Evolutionary conservation across 2,113 vertebrate species (phyloP), one percentile per base, ranked within the genome.

Genomic region (Mobula birostris): DNA sequence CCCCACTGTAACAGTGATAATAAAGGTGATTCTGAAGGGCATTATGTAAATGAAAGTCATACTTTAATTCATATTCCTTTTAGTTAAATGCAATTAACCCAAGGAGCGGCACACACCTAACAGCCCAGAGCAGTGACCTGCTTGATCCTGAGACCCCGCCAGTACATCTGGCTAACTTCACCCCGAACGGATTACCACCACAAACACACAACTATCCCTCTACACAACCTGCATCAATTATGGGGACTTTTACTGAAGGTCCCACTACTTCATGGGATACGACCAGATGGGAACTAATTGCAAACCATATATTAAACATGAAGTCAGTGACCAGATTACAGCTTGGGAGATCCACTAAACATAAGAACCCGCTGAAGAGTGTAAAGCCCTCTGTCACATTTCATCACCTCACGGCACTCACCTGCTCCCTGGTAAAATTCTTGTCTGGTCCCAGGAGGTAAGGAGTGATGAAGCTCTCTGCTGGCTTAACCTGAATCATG

Each of bases 381-480:
- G 48, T 2, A 48, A 48, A 48, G 48, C 14, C 12, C 14, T 79
- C 14, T 36, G 32, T 79, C 78, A 79, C 32, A 14, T 61, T n/a
- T 4, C 5, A 3, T 15, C 12, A n/a, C 2, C 85, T 1, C 0
- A 0, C 0, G 11, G 0, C 0, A 94, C 97, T 8, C 32, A 97
- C 98, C 98, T 98, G 95, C 29, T 96, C 15, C 29, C 58, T 95
- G 2, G 98, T 98, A 96, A 99, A 98, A 96, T 98, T 98, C 96
- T 97, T 98, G 94, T 96, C 96, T 0, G 94, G 0, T 72, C 97
- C 96, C 94, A 98, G 96, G 7, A 99, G 97, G 94, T 97, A 96
- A 0, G 98, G 98, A 0, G 98, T 98, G 78, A 98, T 97, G 95
- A 99, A 99, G 24, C 98, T 96, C 94, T 98, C 98, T 1, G 98